Percentiles rank a stretch among this genome's conserved stretches.
Conservation (phyloP, 2,888 invertebrate species). For the Folsomia candida region DNA sequence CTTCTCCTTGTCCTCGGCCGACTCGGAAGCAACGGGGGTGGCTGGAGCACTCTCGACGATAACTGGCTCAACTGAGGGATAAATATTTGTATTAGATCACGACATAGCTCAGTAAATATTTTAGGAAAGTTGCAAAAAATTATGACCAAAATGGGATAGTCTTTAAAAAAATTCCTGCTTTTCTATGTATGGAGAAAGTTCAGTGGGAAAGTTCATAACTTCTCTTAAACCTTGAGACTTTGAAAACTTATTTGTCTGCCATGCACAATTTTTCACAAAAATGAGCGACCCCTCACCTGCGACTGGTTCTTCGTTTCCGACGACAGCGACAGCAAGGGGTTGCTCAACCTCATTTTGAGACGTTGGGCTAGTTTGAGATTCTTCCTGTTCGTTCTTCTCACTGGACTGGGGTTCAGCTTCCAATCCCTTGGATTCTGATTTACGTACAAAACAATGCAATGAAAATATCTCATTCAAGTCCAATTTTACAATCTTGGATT, state of each 20-base stretch:
- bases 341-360: constrained; percentile 43
- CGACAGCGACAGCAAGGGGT: constrained; percentile 49
- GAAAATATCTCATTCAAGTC: constrained; percentile 2
- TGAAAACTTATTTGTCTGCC: too few relatives aligned
- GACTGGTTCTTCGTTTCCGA: constrained; percentile 44
- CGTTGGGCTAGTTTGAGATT: constrained; percentile 28
- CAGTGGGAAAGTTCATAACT: too few relatives aligned
- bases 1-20: constrained; percentile 40
- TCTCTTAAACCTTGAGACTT: too few relatives aligned
- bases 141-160: not conserved
- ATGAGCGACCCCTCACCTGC: too few relatives aligned
- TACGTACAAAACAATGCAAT: not conserved
- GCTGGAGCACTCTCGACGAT: constrained; percentile 34
- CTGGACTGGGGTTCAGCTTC: constrained; percentile 48
- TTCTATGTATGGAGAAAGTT: not conserved
- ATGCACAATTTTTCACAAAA: too few relatives aligned
- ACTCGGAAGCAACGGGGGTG: constrained; percentile 39
- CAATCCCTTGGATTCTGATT: constrained; percentile 39
- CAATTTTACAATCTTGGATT: too few relatives aligned
- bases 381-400: constrained; percentile 45
- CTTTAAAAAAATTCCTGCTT: too few relatives aligned
- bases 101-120: not conserved
- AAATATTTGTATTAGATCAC: too few relatives aligned
- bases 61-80: constrained; percentile 36
- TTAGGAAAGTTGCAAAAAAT: not conserved